A percentile compares a stretch with the other conserved stretches of the same genome.
Conservation (phyloP, 2,797 vertebrate genomes). For the Cichlasoma orientale region DNA sequence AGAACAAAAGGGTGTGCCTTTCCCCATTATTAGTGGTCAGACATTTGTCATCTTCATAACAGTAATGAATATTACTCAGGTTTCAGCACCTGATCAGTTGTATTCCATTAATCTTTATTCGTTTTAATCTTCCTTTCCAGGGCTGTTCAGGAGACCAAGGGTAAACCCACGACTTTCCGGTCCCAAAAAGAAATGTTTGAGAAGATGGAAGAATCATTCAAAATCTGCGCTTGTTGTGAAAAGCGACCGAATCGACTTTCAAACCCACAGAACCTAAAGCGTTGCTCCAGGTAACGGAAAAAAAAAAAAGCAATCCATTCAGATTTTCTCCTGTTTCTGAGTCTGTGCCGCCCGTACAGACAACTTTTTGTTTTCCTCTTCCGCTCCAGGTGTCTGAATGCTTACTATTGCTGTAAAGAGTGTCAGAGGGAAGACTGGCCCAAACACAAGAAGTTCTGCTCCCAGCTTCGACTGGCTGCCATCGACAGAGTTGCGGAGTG, state of each 20-base stretch:
- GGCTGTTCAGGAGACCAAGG: conserved; percentile 72
- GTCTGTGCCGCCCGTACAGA: neutral
- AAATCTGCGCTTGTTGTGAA: conserved; percentile 86
- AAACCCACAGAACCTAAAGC: conserved; percentile 82
- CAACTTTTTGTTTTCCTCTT: too few species aligned
- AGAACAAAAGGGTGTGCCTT: neutral
- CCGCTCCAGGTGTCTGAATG: conserved; percentile 88
- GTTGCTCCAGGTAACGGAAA: conserved; percentile 85
- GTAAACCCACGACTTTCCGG: conserved; percentile 72
- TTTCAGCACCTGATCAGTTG: neutral
- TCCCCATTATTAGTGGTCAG: too few species aligned
- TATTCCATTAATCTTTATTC: neutral
- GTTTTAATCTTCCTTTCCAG: conserved; percentile 54
- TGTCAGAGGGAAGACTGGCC: conserved; percentile 92
- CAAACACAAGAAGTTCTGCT: conserved; percentile 88
- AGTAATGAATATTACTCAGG: too few species aligned
- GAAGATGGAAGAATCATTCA: conserved; percentile 93
- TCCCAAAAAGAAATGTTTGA: conserved; percentile 93
- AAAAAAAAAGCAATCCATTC: too few species aligned
- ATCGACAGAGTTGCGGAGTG: conserved; percentile 91
- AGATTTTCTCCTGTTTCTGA: neutral
- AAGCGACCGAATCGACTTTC: conserved; percentile 79
- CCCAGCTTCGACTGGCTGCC: conserved; percentile 84
- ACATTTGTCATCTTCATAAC: neutral
- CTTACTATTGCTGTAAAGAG: conserved; percentile 89